Evolutionary conservation across 2,888 invertebrate species (phyloP), one percentile per base, ranked within the genome.

Genomic region (Ichneumoninae sp.): DNA sequence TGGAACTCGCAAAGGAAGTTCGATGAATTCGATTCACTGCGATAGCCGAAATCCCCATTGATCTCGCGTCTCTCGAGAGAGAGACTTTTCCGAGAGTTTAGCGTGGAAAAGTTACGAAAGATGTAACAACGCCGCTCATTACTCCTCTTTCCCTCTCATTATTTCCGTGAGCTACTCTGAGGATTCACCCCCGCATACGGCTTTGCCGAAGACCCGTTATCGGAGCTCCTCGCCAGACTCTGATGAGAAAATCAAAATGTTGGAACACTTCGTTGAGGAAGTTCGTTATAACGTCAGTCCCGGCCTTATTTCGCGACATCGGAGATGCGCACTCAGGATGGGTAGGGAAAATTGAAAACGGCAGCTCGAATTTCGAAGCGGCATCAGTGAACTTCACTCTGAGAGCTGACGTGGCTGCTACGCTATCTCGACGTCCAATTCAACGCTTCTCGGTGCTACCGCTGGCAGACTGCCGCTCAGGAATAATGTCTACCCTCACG

Each of bases 401-500:
- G n/a, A 69, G 50, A 40, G 30, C 26, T 22, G 30, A 30, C n/a
- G 30, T 36, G 7, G 30, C 10, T 36, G n/a, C 8, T n/a, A 7
- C 19, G n/a, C 8, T 36, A 65, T 40, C 65, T 6, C 10, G 8
- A 8, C 65, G 40, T 40, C 36, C 10, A 13, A 65, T 65, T 65
- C 36, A 66, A 19, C 3, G 66, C 66, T 40, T 66, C 66, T 22
- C 19, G 19, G 30, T 33, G 16, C 62, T 1, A 22, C 10, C 33
- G 33, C n/a, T 26, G 57, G 8, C 22, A 26, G 13, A n/a, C 19
- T 19, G 19, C 66, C 40, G 36, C 50, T 30, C 16, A 76, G 68
- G 62, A 76, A 80, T 66, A 81, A 81, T 76, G 52, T 81, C 69
- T 68, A 30, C 30, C n/a, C 13, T 74, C 75, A 36, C n/a, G 60